Conservation (phyloP, 2,888 invertebrate genomes). For the Conomelus anceps region DNA sequence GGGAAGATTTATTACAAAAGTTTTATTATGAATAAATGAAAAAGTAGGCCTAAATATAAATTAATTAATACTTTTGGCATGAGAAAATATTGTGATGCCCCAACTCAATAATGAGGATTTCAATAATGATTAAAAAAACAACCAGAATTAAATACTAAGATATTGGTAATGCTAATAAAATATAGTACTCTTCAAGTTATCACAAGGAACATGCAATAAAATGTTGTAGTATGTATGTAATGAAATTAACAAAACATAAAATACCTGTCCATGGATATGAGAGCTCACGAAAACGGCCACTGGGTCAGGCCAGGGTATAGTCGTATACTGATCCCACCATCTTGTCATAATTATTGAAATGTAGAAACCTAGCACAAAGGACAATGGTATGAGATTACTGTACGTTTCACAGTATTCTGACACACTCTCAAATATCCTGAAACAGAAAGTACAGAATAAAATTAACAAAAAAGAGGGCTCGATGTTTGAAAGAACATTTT, state of each 20-base stretch:
- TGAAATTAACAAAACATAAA: slow-evolving; percentile 2
- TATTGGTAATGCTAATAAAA: not conserved
- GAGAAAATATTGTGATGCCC: no score
- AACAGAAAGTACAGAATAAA: slow-evolving; percentile 19
- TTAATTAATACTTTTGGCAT: no score
- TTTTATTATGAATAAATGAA: no score
- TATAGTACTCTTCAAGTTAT: not conserved
- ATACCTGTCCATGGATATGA: slow-evolving; percentile 66
- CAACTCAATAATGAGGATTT: no score
- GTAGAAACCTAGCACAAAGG: slow-evolving; percentile 91
- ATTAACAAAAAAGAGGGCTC: no score
- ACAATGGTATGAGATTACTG: slow-evolving; percentile 81
- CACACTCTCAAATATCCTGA: slow-evolving; percentile 71
- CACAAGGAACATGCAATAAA: not conserved
- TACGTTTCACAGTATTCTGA: slow-evolving; percentile 80
- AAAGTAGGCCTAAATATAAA: no score
- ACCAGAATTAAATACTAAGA: no score
- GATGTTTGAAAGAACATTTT: no score
- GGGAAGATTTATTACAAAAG: no score
- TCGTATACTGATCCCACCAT: slow-evolving; percentile 83
- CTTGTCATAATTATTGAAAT: slow-evolving; percentile 87
- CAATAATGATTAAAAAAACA: no score
- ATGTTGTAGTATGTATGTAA: not conserved
- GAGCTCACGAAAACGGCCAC: slow-evolving; percentile 80
- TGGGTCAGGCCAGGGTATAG: slow-evolving; percentile 81